Conservation (phyloP, 2,888 invertebrate genomes). For the Pherbina coryleti region DNA sequence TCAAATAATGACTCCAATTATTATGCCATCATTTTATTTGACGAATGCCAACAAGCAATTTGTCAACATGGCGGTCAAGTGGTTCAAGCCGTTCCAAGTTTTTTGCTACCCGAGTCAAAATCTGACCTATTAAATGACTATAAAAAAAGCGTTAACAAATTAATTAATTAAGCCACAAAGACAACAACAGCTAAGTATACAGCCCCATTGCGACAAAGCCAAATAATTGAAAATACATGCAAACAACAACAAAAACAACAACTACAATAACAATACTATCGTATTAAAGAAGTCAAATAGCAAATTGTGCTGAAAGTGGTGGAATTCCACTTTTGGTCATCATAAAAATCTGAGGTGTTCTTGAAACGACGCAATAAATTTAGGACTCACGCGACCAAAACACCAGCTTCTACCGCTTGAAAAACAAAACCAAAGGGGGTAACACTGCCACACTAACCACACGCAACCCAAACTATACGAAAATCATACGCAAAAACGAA, state of each 20-base stretch:
- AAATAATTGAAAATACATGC: not conserved
- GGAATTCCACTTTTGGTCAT: not conserved
- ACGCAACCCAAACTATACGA: conserved; percentile 5
- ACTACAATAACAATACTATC: conserved; percentile 13
- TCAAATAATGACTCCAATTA: not conserved
- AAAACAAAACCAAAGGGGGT: conserved; percentile 1
- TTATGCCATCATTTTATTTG: not conserved
- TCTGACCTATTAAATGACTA: no score
- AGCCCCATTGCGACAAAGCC: not conserved
- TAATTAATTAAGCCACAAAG: not conserved
- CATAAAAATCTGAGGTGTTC: conserved; percentile 15
- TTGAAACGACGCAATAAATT: not conserved
- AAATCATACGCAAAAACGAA: not conserved
- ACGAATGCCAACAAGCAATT: not conserved
- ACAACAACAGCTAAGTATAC: not conserved
- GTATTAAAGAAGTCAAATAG: not conserved
- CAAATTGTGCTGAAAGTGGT: not conserved
- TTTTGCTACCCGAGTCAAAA: not conserved
- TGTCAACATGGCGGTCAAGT: not conserved
- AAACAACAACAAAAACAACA: conserved; percentile 2
- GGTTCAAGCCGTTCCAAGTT: not conserved
- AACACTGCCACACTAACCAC: conserved; percentile 12
- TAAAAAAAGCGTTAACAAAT: not conserved
- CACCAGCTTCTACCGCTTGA: not conserved
- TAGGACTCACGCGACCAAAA: not conserved